Evolutionary conservation across 2,113 vertebrate species (phyloP).

Genomic region (Columba livia): DNA sequence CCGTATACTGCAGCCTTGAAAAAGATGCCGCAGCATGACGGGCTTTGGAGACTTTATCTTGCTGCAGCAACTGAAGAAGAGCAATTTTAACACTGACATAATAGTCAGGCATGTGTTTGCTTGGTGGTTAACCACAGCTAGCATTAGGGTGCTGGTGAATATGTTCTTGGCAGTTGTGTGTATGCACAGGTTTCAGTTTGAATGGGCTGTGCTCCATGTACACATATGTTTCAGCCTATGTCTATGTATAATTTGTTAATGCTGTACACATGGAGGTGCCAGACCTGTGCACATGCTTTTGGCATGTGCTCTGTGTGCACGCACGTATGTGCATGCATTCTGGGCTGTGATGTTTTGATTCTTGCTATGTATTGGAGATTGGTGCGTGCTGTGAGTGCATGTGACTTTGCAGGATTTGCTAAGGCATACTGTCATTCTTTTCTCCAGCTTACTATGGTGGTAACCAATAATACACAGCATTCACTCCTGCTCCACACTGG

Average conservation of each 20-base stretch:
- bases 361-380: rapidly evolving
- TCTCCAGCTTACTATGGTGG: background rate
- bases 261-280: background rate
- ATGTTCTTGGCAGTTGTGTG: background rate
- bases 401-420: background rate
- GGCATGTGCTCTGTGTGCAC: background rate
- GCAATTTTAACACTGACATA: constrained; percentile 61
- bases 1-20: constrained; percentile 22
- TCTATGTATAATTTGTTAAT: background rate
- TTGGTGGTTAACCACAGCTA: background rate
- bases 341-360: background rate
- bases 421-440: background rate
- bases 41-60: constrained; percentile 60
- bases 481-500: background rate
- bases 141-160: background rate
- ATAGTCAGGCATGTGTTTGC: constrained; percentile 39
- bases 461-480: background rate
- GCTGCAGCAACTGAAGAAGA: constrained; percentile 54
- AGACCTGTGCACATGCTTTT: background rate
- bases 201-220: background rate
- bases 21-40: constrained; percentile 31
- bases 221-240: background rate
- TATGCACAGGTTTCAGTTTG: background rate
- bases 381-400: rapidly evolving
- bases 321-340: rapidly evolving